Evolutionary conservation across 2,888 invertebrate genomes (phyloP), one percentile per base, ranked within the genome.

Genomic region (Cyrtodaria siliqua): DNA sequence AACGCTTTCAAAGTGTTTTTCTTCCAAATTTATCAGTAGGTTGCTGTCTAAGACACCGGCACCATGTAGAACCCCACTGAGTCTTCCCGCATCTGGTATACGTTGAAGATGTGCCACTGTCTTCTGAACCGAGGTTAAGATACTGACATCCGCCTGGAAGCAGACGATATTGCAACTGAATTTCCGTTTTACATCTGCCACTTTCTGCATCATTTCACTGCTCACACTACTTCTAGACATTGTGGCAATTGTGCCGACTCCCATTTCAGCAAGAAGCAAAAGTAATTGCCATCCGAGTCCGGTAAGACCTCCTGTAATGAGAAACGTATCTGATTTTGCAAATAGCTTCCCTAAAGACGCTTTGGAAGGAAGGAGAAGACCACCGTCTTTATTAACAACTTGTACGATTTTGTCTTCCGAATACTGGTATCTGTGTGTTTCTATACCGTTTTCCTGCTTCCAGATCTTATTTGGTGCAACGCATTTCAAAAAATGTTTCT

Each of bases 251-350:
- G 50, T 38, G 9, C 85, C 82, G 18, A 85, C 87, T 0, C 86
- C 85, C 42, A 70, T 69, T 60, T 79, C 67, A 3, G 83, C 82
- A 40, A 87, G 42, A 18, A 74, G 69, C 16, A 69, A 64, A 2
- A 82, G 64, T 12, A 76, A 40, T n/a, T 81, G 79, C 86, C 87
- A 86, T 6, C 87, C 87, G 9, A 87, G 78, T 1, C 87, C 87
- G 12, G 85, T 85, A n/a, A 82, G 68, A 8, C 87, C 86, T 9
- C 87, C 87, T 12, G 83, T 71, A 14, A 87, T 75, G 14, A 86
- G 50, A 47, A 86, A 87, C 2, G 56, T 29, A 1, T 73, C 73
- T 9, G 69, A 56, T 27, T 52, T 33, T 20, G 68, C n/a, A 52
- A 81, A 74, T 12, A 81, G 6, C 6, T 33, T 33, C 12, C 12